Base-by-base conservation (phyloP, 2,113 vertebrate genomes). In the Ciconia stormi region DNA sequence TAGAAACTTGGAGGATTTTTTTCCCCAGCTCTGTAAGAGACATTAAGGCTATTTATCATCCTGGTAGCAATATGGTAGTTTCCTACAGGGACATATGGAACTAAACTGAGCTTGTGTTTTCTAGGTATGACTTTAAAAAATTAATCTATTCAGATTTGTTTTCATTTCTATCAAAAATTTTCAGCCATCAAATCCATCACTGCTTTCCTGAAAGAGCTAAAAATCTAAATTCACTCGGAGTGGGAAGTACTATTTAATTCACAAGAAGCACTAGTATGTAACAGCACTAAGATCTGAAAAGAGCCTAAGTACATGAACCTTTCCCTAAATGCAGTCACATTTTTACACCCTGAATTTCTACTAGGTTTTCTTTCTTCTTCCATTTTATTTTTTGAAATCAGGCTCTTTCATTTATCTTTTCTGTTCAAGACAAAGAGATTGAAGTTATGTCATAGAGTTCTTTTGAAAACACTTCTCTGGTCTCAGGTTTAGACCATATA, bases 41-140 rank as follows among this genome's bases (percentile, higher is more conserved):
- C 86, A 88, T 88, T 90, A 90, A 77, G 44, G 50, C 32, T 81
- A 87, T 87, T 92, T 42, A 70, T 84, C 83, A 92, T 84, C 47
- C 77, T 82, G 59, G 19, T 89, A 91, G 73, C 50, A 84, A 62
- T 49, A 82, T 34, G 21, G 52, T 18, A 52, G 44, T 74, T 92
- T 95, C 58, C 76, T 62, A 69, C 30, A 83, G 86, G 58, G 67
- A 80, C 79, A 80, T 55, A 53, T 18, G 50, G 80, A 94, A 83
- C 42, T 34, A 90, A 82, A 90, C 30, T 38, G 46, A 90, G 55
- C 50, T 77, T 38, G 6, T 55, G 47, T 74, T 87, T 94, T 90
- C 76, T 67, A 81, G 18, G 47, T 61, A 67, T 23, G n/a, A 78
- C 26, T 94, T 91, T 67, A 61, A n/a, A 77, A 91, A 91, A 53